Evolutionary conservation across 1,140 invertebrate genomes (phyloP).

Genomic region (Trichogramma pretiosum): DNA sequence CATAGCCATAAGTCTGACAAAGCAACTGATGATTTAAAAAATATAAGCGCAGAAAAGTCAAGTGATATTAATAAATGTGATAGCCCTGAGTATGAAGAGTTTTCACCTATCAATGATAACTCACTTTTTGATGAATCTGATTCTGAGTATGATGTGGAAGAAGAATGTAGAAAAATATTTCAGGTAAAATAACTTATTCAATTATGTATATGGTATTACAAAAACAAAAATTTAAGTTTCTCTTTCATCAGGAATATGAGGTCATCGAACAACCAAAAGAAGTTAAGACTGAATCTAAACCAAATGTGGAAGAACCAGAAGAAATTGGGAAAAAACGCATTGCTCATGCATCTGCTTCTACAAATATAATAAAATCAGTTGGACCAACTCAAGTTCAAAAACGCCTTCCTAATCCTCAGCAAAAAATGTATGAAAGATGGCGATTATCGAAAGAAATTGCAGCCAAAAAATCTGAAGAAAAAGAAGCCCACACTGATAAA

Average conservation of each 20-base stretch:
- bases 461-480: constrained; percentile 28
- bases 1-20: constrained; percentile 26
- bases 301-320: constrained; percentile 29
- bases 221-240: background rate
- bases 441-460: constrained; percentile 31
- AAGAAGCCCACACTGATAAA: constrained; percentile 8
- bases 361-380: constrained; percentile 20
- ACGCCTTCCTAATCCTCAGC: constrained; percentile 34
- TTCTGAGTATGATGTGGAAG: constrained; percentile 53
- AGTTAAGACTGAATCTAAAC: constrained; percentile 21
- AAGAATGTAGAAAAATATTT: constrained; percentile 68
- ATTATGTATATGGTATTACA: background rate
- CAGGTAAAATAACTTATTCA: constrained; percentile 41
- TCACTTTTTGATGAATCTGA: constrained; percentile 34
- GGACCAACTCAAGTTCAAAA: constrained; percentile 31
- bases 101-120: constrained; percentile 26
- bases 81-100: constrained; percentile 19
- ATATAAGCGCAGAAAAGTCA: constrained; percentile 13
- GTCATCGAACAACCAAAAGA: constrained; percentile 32
- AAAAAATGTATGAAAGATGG: constrained; percentile 41
- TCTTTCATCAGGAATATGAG: constrained; percentile 36
- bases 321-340: constrained; percentile 35
- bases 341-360: constrained; percentile 37
- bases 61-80: constrained; percentile 22
- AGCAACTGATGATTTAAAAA: constrained; percentile 23